These are phyloP conservation scores for Drepana arcuata DNA, from an alignment of 1,140 invertebrate genomes.

Conservation along the genomic window DNA sequence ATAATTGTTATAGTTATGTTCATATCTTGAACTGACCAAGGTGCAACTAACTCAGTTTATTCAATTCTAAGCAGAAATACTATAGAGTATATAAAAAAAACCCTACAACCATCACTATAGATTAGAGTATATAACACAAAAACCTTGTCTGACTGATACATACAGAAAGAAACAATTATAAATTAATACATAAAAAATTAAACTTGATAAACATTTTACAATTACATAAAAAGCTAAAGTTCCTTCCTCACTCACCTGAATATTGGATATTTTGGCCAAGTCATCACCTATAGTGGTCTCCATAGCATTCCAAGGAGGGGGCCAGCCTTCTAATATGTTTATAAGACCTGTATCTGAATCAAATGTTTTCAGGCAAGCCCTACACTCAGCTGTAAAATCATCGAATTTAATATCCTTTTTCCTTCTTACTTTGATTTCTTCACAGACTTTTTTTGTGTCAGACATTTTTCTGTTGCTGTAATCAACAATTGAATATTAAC, in stretches of 20 bases:
- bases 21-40: not conserved
- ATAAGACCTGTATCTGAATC: slow-evolving; percentile 15
- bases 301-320: slow-evolving; percentile 34
- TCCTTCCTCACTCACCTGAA: slow-evolving; percentile 38
- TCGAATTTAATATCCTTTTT: slow-evolving; percentile 3
- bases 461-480: no score
- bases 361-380: slow-evolving; percentile 35
- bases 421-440: no score
- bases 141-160: not conserved
- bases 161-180: not conserved
- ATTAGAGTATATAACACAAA: no score
- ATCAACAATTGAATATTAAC: no score
- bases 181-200: not conserved
- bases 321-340: slow-evolving; percentile 43
- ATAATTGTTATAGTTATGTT: not conserved
- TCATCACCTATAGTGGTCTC: slow-evolving; percentile 41
- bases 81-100: no score
- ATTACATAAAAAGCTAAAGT: no score
- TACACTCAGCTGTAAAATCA: slow-evolving; percentile 26
- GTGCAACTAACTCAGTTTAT: no score
- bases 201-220: not conserved
- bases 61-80: no score
- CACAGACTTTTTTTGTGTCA: no score
- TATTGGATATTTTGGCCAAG: slow-evolving; percentile 32
- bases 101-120: no score